phyloP scores from a whole-genome alignment of 37 sponge, comb jelly and placozoan species.

The Cliona cf. orientalis region DNA sequence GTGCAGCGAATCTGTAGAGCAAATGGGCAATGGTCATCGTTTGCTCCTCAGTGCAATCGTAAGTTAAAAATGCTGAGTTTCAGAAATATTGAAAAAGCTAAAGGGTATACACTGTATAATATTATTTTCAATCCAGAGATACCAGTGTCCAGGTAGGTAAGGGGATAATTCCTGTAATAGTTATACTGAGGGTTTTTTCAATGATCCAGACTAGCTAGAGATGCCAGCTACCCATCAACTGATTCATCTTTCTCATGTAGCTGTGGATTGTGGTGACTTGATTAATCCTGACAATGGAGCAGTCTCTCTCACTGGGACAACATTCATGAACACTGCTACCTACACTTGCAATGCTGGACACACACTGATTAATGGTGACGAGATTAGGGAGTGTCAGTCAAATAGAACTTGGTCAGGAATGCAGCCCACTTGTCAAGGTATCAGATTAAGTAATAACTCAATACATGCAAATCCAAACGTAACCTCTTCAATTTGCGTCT shows the following conservation, averaged over 20 bases:
- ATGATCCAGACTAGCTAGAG: too few relatives aligned
- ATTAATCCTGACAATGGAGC: slow-evolving; percentile 14
- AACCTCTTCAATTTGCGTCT: too few relatives aligned
- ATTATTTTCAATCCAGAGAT: too few relatives aligned
- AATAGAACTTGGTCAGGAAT: slow-evolving; percentile 28
- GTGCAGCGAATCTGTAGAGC: neutral
- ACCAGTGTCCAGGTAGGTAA: too few relatives aligned
- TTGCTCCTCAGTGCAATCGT: neutral
- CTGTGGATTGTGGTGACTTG: slow-evolving; percentile 21
- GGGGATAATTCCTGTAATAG: too few relatives aligned
- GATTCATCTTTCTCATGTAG: neutral
- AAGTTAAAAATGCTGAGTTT: too few relatives aligned
- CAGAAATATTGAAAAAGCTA: too few relatives aligned
- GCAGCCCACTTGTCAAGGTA: slow-evolving; percentile 49
- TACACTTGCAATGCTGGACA: slow-evolving; percentile 64
- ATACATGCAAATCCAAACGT: too few relatives aligned
- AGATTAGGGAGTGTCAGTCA: slow-evolving; percentile 21
- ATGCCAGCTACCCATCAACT: too few relatives aligned
- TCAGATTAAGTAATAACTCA: neutral
- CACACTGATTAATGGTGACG: slow-evolving; percentile 19
- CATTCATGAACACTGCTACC: slow-evolving; percentile 1
- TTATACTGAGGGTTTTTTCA: too few relatives aligned
- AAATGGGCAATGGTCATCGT: neutral
- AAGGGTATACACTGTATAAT: too few relatives aligned
- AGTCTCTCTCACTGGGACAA: slow-evolving; percentile 4